Percentiles rank a stretch among this genome's conserved stretches.
Evolutionary conservation across 2,797 vertebrate genomes (phyloP).

Genomic region (Pipistrellus pipistrellus): DNA sequence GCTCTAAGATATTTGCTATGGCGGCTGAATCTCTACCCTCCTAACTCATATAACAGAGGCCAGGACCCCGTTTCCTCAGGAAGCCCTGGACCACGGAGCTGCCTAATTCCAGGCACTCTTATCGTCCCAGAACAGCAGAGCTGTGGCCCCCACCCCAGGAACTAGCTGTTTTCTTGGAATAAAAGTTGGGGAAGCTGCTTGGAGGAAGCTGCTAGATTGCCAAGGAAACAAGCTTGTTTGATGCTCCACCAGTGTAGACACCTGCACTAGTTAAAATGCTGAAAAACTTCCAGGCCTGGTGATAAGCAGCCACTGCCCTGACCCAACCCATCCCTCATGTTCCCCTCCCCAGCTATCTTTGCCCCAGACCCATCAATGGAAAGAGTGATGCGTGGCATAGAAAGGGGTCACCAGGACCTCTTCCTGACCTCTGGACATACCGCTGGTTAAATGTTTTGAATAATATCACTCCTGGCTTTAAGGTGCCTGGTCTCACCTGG

Average conservation of each 20-base stretch:
- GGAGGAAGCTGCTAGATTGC: background rate
- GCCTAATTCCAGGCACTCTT: background rate
- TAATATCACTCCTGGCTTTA: constrained; percentile 55
- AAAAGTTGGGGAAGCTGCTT: background rate
- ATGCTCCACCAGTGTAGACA: background rate
- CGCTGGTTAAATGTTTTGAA: background rate
- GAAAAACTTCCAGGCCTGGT: background rate
- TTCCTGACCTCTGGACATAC: background rate
- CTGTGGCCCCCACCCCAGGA: background rate
- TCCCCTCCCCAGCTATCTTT: background rate
- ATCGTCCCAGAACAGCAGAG: background rate
- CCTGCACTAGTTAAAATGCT: background rate
- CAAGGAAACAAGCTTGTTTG: background rate
- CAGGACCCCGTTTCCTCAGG: background rate
- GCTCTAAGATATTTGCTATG: background rate
- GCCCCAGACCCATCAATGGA: background rate
- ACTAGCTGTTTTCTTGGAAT: constrained; percentile 10
- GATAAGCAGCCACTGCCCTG: background rate
- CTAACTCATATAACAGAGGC: background rate
- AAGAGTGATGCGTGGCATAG: background rate
- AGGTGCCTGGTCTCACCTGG: background rate
- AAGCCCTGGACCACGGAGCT: background rate
- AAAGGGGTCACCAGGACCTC: background rate
- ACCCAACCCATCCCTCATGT: background rate
- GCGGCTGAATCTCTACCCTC: background rate